Evolutionary conservation across 2,888 invertebrate genomes (phyloP), one percentile per base, ranked within the genome.

Genomic region (Masnerella sp.): DNA sequence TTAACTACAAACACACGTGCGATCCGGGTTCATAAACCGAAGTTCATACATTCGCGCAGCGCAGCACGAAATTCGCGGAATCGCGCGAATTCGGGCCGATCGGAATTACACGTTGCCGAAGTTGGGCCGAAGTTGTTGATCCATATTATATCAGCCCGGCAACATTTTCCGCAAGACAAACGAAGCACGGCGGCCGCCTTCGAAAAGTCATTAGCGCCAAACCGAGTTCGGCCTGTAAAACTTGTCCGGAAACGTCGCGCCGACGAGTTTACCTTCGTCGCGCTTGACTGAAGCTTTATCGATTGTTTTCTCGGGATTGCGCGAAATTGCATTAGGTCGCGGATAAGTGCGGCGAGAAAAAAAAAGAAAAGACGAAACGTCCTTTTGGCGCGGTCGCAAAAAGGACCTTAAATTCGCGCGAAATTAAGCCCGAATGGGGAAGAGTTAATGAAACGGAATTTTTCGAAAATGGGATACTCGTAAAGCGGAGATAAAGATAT

Each of bases 141-240:
- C 56, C 61, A 74, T 70, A 70, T 74, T 74, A 70, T 65, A 71
- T 71, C 49, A 56, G 56, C 14, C 61, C 45, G 51, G 54, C 56
- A 65, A 64, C 71, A 62, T 64, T 75, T 75, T 71, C 71, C 71
- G 51, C 58, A 75, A 75, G 75, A 71, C 64, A 75, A 71, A 75
- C 71, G 59, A 75, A 75, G 71, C 67, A 62, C 43, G 62, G 67
- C 74, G 68, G 70, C 70, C 59, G 52, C 62, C 74, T 75, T 71
- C 70, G 67, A 75, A 75, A 75, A 74, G 74, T 75, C 67, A 75
- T 75, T 69, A 75, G 62, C 70, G 65, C 70, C 70, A 74, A 74
- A 74, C 70, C 65, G 74, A 75, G 68, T 75, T 71, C 68, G 45
- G 58, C 64, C 68, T 75, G 67, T 68, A 71, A 75, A 75, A 75